A percentile compares a stretch with the other conserved stretches of the same genome.
Conservation (phyloP, 2,888 invertebrate species). For the Drosophila lutescens region DNA sequence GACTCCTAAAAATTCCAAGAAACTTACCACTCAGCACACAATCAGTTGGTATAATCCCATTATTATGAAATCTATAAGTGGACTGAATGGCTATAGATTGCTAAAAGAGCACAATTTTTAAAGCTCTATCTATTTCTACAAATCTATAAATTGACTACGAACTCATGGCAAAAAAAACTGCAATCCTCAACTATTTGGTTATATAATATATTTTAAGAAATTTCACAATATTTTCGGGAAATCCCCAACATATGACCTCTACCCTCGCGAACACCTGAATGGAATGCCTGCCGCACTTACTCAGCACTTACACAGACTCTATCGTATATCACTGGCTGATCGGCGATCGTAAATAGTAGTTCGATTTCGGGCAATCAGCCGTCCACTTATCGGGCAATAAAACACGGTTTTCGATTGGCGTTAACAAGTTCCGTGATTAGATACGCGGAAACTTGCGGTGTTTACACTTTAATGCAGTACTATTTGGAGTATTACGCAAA, state of each 20-base stretch:
- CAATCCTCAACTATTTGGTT: too few species aligned
- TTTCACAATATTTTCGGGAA: not conserved
- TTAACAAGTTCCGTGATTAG: constrained; percentile 31
- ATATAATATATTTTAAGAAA: too few species aligned
- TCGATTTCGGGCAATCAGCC: constrained; percentile 37
- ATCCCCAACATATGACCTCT: not conserved
- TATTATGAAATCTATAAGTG: not conserved
- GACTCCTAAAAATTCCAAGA: not conserved
- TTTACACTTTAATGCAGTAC: constrained; percentile 27
- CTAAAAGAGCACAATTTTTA: not conserved
- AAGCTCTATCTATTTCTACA: not conserved
- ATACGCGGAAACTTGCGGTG: constrained; percentile 22
- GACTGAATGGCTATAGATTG: too few species aligned
- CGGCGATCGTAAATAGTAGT: constrained; percentile 38
- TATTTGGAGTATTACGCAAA: constrained; percentile 36
- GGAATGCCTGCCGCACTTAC: constrained; percentile 7
- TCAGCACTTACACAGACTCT: constrained; percentile 17
- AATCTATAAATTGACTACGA: too few species aligned
- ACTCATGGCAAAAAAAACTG: too few species aligned
- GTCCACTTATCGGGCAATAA: constrained; percentile 35
- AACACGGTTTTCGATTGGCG: constrained; percentile 25
- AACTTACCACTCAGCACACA: not conserved
- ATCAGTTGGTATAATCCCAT: not conserved
- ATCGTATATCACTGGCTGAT: constrained; percentile 26
- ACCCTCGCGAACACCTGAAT: not conserved